Percentiles rank a stretch among this genome's conserved stretches.
These are phyloP conservation scores for Arrhamphus sclerolepis DNA, from an alignment of 2,797 vertebrate genomes.

Conservation along the genomic window DNA sequence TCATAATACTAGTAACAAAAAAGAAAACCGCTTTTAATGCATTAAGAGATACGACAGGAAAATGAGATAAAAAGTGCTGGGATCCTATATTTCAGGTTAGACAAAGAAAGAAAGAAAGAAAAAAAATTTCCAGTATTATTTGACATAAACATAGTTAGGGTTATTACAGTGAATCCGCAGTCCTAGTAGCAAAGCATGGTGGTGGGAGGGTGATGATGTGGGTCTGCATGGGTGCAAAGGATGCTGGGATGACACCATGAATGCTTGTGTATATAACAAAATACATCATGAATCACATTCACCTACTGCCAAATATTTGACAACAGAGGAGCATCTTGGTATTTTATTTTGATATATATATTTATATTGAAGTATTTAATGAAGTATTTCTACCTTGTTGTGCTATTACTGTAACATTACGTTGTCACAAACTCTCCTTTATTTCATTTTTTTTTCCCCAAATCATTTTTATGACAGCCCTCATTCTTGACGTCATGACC, in stretches of 20 bases:
- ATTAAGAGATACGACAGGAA: too few relatives aligned
- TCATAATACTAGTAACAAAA: too few relatives aligned
- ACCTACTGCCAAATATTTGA: too few relatives aligned
- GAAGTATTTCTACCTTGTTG: neutral
- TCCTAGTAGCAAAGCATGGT: neutral
- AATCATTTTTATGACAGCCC: constrained; percentile 72
- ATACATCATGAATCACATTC: neutral
- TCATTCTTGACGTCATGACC: constrained; percentile 90
- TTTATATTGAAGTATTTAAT: too few relatives aligned
- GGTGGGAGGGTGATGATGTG: neutral
- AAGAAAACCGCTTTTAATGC: too few relatives aligned
- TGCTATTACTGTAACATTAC: neutral
- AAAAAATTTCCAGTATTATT: neutral
- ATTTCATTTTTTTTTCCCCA: neutral
- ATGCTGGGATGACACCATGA: neutral
- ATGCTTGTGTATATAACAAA: neutral
- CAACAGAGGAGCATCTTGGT: too few relatives aligned
- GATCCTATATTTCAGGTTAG: too few relatives aligned
- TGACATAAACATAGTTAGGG: neutral
- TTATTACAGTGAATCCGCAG: neutral
- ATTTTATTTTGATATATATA: too few relatives aligned
- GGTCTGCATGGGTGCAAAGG: neutral
- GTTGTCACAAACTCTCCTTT: neutral
- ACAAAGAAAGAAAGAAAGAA: too few relatives aligned
- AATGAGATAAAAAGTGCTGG: too few relatives aligned